Evolutionary conservation across 1,140 invertebrate species (phyloP), one percentile per base, ranked within the genome.

Genomic region (Octopus sinensis): DNA sequence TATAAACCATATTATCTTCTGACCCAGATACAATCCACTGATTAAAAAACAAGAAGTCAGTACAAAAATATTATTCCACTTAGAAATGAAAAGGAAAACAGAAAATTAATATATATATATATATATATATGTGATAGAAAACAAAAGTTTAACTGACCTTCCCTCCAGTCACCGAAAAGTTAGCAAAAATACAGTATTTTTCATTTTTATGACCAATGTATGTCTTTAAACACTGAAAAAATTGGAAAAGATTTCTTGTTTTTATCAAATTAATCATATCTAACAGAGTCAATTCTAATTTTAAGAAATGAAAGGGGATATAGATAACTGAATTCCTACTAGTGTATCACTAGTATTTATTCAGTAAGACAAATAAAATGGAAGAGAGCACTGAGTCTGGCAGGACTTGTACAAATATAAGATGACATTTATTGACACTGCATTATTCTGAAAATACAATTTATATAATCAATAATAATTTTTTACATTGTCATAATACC

Each of bases 21-120:
- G 98, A 99, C 17, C 98, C 98, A 79, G 97, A 98, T 75, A 99
- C 98, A 90, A 99, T 99, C 98, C 98, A 99, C 96, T 97, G 90
- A 43, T 43, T 43, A 75, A 92, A 92, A 84, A 88, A 71, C 80
- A 86, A 86, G 84, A 85, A 82, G 80, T 54, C 9, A 79, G 30
- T 62, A 79, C 51, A n/a, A 62, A 62, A 62, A 51, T 6, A 53
- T 77, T 30, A 6, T 62, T 62, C 17, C 17, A 12, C 9, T 73
- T n/a, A 73, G 13, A 13, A 73, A n/a, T 73, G 30, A 73, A 73
- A 73, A 73, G 30, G 13, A 73, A 73, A 73, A 43, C 30, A 43
- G 30, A 73, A 73, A 12, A 62, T 62, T 12, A 12, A 62, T 62
- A 62, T 62, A 62, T 2, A 62, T 62, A 62, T 3, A 62, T 62